Evolutionary conservation across 1,140 invertebrate genomes (phyloP).

Genomic region (Brachionus sp.): DNA sequence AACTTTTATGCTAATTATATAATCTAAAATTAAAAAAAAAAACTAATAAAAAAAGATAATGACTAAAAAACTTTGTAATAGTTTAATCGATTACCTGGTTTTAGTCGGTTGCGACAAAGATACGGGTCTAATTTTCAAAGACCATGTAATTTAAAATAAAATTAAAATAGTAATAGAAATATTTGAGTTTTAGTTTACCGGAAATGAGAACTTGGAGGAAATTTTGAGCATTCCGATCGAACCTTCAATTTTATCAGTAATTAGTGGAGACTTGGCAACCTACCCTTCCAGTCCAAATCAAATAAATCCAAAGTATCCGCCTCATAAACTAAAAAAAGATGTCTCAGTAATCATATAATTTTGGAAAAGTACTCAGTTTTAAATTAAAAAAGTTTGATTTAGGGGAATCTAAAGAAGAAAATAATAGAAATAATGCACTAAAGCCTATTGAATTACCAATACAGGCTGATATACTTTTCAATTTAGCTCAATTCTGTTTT

Average conservation of each 20-base stretch:
- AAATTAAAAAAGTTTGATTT: slow-evolving; percentile 21
- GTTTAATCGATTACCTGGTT: slow-evolving; percentile 40
- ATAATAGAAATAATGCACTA: neutral
- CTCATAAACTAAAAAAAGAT: neutral
- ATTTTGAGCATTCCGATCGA: neutral
- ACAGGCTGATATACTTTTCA: slow-evolving; percentile 18
- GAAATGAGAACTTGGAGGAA: slow-evolving; percentile 12
- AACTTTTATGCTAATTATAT: neutral
- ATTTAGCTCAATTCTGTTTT: slow-evolving; percentile 41
- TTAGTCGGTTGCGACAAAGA: slow-evolving; percentile 37
- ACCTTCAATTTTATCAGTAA: slow-evolving; percentile 22
- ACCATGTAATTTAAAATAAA: neutral
- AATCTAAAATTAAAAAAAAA: neutral
- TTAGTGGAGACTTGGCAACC: slow-evolving; percentile 11
- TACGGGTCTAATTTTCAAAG: slow-evolving; percentile 3
- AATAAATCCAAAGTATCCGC: slow-evolving; percentile 8
- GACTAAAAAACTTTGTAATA: slow-evolving; percentile 29
- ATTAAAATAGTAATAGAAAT: neutral
- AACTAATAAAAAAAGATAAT: neutral
- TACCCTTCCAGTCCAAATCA: neutral
- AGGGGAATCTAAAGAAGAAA: neutral
- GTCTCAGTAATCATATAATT: neutral
- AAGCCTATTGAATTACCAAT: slow-evolving; percentile 3
- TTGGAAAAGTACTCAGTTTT: neutral
- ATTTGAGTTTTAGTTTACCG: neutral